These are phyloP conservation scores for Actinernus sp. DNA, from an alignment of 92 coral and sea anemone genomes.

Conservation along the genomic window DNA sequence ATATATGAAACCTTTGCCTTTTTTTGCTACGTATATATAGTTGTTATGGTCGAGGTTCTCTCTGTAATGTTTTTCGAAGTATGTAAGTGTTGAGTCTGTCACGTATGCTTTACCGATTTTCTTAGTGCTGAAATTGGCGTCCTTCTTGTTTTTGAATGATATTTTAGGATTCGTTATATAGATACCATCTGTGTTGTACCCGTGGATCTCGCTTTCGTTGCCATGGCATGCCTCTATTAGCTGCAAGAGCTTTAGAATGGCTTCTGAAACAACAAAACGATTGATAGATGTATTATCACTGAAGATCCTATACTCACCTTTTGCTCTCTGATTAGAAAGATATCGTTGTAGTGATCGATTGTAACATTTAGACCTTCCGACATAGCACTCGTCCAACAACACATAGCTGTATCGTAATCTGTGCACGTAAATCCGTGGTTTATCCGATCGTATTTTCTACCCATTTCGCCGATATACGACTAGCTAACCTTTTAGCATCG, in stretches of 20 bases:
- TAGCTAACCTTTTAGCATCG: too few relatives aligned
- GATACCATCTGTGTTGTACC: constrained; percentile 42
- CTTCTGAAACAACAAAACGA: constrained; percentile 19
- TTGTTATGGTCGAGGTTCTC: too few relatives aligned
- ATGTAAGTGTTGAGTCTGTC: constrained; percentile 8
- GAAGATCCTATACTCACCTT: not conserved
- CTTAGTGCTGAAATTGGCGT: constrained; percentile 43
- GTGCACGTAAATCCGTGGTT: too few relatives aligned
- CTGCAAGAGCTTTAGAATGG: constrained; percentile 3
- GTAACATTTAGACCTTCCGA: constrained; percentile 19
- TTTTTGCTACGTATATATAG: too few relatives aligned
- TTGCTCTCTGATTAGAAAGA: too few relatives aligned
- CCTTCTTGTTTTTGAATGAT: constrained; percentile 21
- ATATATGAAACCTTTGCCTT: too few relatives aligned
- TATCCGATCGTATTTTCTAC: too few relatives aligned
- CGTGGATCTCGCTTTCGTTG: constrained; percentile 14
- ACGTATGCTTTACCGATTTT: constrained; percentile 40
- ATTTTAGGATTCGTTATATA: constrained; percentile 26
- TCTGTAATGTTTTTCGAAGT: constrained; percentile 63
- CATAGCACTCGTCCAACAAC: too few relatives aligned
- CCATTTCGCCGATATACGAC: too few relatives aligned
- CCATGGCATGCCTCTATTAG: constrained; percentile 33
- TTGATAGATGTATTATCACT: constrained; percentile 26
- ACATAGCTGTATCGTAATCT: too few relatives aligned
- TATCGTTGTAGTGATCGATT: too few relatives aligned